These are phyloP conservation scores for Porites evermanni DNA, from an alignment of 92 coral and sea anemone genomes.

Conservation along the genomic window DNA sequence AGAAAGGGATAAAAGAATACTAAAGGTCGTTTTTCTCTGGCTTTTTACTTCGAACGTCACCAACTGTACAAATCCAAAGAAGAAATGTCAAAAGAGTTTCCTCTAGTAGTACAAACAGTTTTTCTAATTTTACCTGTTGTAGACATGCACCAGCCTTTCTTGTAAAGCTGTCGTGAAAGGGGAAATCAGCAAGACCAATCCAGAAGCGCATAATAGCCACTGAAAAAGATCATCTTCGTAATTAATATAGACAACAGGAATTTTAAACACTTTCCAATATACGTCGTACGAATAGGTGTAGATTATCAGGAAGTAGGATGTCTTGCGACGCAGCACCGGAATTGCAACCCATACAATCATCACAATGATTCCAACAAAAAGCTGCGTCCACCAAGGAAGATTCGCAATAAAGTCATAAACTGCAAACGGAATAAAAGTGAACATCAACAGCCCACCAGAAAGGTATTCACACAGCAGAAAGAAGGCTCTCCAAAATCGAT, in stretches of 20 bases:
- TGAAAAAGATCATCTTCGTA: conserved; percentile 36
- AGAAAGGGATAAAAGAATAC: no score
- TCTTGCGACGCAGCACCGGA: conserved; percentile 75
- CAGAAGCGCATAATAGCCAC: conserved; percentile 54
- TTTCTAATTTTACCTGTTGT: conserved; percentile 56
- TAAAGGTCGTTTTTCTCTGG: no score
- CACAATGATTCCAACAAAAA: conserved; percentile 8
- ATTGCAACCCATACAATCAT: conserved; percentile 66
- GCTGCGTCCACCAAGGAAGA: conserved; percentile 53
- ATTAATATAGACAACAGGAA: conserved; percentile 11
- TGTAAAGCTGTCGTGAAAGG: conserved; percentile 63
- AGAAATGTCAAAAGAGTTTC: no score
- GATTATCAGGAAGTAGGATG: conserved; percentile 62
- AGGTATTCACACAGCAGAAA: background rate
- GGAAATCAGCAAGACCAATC: conserved; percentile 66
- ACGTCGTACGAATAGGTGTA: conserved; percentile 74
- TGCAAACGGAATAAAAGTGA: conserved; percentile 48
- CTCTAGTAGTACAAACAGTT: background rate
- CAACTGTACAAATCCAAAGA: no score
- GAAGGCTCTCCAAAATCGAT: background rate
- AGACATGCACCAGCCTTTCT: conserved; percentile 55
- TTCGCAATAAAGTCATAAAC: background rate
- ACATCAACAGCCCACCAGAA: background rate
- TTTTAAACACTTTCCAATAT: conserved; percentile 79
- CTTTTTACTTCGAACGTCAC: no score